A percentile compares a stretch with the other conserved stretches of the same genome.
Evolutionary conservation across 2,113 vertebrate species (phyloP).

Genomic region (Gadus chalcogrammus): DNA sequence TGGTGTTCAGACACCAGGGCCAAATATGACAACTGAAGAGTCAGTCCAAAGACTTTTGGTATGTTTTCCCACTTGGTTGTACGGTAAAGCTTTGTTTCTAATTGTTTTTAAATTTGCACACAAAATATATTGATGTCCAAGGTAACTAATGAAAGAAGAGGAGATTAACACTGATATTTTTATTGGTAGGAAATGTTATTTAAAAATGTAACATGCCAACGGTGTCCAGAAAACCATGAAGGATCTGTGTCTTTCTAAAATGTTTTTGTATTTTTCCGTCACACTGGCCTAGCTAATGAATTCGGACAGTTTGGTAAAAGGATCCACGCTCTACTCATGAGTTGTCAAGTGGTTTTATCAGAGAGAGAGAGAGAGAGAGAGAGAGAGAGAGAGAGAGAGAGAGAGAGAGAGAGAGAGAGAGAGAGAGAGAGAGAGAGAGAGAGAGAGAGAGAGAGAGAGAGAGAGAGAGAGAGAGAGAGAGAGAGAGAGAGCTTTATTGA

Average conservation of each 20-base stretch:
- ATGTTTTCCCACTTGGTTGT: constrained; percentile 15
- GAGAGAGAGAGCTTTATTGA: too few relatives aligned
- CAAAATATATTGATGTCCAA: constrained; percentile 25
- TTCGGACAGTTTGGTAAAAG: constrained; percentile 3
- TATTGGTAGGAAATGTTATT: constrained; percentile 45
- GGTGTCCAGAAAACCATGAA: constrained; percentile 17
- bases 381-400: too few relatives aligned
- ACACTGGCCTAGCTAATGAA: not conserved
- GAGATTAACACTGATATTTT: constrained; percentile 55
- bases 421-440: too few relatives aligned
- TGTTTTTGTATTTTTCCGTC: constrained; percentile 32
- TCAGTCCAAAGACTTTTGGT: constrained; percentile 59
- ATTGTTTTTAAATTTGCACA: constrained; percentile 57
- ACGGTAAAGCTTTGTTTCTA: constrained; percentile 29
- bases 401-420: too few relatives aligned
- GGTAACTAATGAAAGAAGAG: constrained; percentile 28
- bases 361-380: too few relatives aligned
- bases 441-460: too few relatives aligned
- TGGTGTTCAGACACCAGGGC: constrained; percentile 59
- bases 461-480: too few relatives aligned
- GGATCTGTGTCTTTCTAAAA: constrained; percentile 43
- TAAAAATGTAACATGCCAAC: constrained; percentile 45
- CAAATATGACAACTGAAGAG: constrained; percentile 56
- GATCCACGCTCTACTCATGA: too few relatives aligned
- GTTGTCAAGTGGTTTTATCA: constrained; percentile 22